Conservation (phyloP, 2,113 vertebrate species). For the Heterotilapia buettikoferi region DNA sequence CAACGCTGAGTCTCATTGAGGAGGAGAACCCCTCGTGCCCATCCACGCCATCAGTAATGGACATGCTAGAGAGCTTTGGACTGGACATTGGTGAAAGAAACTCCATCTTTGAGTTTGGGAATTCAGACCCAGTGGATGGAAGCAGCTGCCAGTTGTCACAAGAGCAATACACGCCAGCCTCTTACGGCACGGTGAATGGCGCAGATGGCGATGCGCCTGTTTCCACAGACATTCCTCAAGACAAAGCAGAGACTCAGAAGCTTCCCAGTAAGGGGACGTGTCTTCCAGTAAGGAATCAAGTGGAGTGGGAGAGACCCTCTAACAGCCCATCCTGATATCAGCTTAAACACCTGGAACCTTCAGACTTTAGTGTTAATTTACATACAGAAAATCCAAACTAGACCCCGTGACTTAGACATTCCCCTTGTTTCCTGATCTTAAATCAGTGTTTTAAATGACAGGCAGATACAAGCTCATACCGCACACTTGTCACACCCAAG, state of each 20-base stretch:
- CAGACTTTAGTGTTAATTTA: not conserved
- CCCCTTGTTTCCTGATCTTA: not conserved
- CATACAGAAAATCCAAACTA: not conserved
- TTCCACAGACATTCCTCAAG: not conserved
- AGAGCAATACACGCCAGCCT: not conserved
- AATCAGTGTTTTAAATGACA: not conserved
- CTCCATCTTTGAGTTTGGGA: conserved; percentile 15
- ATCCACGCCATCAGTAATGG: conserved; percentile 36
- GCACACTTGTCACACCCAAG: not conserved
- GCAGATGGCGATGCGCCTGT: not conserved
- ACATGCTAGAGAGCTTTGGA: conserved; percentile 57
- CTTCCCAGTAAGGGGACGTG: not conserved
- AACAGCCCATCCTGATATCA: conserved; percentile 44
- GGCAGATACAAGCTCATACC: not conserved
- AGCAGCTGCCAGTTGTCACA: not conserved
- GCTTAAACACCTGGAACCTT: not conserved
- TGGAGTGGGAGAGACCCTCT: conserved; percentile 64
- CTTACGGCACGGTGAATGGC: not conserved
- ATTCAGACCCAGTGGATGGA: not conserved
- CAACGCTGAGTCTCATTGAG: conserved; percentile 53
- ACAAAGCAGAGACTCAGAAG: not conserved
- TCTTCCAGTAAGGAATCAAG: conserved; percentile 48
- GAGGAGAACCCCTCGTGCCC: conserved; percentile 35
- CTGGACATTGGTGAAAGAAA: conserved; percentile 35
- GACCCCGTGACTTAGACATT: not conserved